phyloP scores from a whole-genome alignment of 2,113 vertebrate species.

The Xyrauchen texanus region DNA sequence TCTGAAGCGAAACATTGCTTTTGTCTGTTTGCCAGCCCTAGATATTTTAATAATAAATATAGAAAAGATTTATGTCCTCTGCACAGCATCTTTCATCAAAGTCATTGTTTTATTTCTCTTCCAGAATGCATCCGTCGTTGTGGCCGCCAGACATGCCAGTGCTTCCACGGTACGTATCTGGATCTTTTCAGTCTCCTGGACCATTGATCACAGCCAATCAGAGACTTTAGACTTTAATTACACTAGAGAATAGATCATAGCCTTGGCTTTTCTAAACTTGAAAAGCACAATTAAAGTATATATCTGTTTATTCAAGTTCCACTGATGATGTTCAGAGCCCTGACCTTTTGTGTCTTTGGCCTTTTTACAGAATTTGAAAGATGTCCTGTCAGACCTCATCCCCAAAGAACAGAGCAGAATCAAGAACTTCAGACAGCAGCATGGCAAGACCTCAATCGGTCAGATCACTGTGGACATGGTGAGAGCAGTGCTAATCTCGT shows the following conservation, averaged over 20 bases:
- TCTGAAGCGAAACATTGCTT: too few relatives aligned
- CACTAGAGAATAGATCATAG: not conserved
- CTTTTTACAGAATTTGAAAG: conserved; percentile 86
- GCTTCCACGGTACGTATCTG: conserved; percentile 75
- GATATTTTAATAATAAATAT: not conserved
- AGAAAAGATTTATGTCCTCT: not conserved
- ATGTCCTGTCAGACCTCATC: conserved; percentile 83
- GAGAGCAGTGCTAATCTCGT: conserved; percentile 41
- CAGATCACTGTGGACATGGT: conserved; percentile 96
- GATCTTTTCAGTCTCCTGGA: too few relatives aligned
- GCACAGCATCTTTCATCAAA: not conserved
- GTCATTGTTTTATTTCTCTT: conserved; percentile 50
- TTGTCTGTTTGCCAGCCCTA: not conserved
- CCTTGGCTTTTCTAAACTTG: not conserved
- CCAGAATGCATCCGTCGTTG: conserved; percentile 83
- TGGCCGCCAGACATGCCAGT: conserved; percentile 86
- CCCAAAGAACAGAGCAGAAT: conserved; percentile 92
- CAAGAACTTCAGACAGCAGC: conserved; percentile 90
- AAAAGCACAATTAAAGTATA: too few relatives aligned
- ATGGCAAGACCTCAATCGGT: conserved; percentile 89
- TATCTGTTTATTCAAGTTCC: too few relatives aligned
- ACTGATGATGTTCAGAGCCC: too few relatives aligned
- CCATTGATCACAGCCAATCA: not conserved
- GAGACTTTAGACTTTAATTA: not conserved
- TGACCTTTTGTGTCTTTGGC: conserved; percentile 13